phyloP scores from a whole-genome alignment of 30 jellyfish, hydroid and myxozoan genomes.

The Hydractinia symbiolongicarpus region DNA sequence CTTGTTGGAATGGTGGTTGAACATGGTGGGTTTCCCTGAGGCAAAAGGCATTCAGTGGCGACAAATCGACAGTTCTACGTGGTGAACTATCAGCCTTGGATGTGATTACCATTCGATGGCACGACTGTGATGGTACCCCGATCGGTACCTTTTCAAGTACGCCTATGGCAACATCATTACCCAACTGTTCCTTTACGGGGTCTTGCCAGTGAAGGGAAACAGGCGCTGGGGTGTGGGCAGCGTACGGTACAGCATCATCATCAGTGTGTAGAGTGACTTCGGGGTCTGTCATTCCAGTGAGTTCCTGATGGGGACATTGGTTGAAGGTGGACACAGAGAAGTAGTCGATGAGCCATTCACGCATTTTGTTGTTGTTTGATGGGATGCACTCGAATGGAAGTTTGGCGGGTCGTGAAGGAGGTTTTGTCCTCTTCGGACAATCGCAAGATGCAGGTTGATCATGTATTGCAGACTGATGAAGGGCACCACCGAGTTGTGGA shows the following conservation, averaged over 20 bases:
- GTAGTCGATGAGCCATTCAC: conserved; percentile 4
- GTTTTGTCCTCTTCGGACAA: not conserved
- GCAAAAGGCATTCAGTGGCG: not conserved
- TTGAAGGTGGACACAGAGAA: not conserved
- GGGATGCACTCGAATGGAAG: not conserved
- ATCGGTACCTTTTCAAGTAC: not conserved
- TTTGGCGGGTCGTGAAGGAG: not conserved
- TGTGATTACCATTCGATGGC: conserved; percentile 5
- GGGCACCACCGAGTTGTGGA: not conserved
- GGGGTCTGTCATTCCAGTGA: not conserved
- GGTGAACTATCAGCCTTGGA: not conserved
- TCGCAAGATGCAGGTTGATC: not conserved
- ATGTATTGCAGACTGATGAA: not conserved
- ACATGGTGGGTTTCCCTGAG: not conserved
- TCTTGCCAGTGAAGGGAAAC: not conserved
- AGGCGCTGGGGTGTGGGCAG: conserved; percentile 1
- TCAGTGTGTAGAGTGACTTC: not conserved
- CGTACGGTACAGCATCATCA: not conserved
- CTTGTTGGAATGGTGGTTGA: conserved; percentile 8
- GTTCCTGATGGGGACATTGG: not conserved
- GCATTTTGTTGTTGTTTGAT: not conserved
- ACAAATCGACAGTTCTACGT: not conserved
- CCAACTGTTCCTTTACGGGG: not conserved
- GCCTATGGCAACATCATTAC: not conserved
- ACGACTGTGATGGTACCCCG: not conserved